Percentiles rank a stretch among this genome's conserved stretches.
phyloP scores from a whole-genome alignment of 64 coral and sea anemone species.

The Cladopsammia gracilis region DNA sequence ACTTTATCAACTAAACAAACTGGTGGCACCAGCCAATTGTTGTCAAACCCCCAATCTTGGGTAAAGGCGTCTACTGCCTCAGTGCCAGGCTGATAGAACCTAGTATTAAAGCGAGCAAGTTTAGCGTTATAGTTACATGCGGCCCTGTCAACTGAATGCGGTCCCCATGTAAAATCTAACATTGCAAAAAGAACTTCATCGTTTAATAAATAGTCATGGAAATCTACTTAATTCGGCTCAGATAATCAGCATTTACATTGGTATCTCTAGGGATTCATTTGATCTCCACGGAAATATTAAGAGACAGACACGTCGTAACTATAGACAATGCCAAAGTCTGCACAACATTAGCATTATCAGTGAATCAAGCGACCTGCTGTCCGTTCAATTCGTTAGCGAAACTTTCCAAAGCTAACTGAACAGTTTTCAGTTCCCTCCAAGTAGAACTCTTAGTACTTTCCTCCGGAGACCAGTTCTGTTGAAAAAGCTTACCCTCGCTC shows the following conservation, averaged over 20 bases:
- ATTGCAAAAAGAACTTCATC: background rate
- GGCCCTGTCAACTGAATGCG: conserved; percentile 48
- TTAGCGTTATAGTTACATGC: conserved; percentile 61
- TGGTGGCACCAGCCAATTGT: conserved; percentile 47
- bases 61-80: conserved; percentile 46
- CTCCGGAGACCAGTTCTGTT: conserved; percentile 48
- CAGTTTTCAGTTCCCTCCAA: conserved; percentile 31
- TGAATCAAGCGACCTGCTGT: conserved; percentile 30
- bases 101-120: conserved; percentile 52
- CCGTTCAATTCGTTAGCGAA: conserved; percentile 4
- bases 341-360: conserved; percentile 45
- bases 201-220: conserved; percentile 9
- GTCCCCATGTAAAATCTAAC: conserved; percentile 21
- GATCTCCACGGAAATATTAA: conserved; percentile 2
- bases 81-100: conserved; percentile 47
- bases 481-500: conserved; percentile 53
- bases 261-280: conserved; percentile 23
- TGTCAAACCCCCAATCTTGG: conserved; percentile 51
- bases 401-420: background rate
- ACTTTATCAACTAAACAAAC: background rate
- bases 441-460: conserved; percentile 37
- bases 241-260: conserved; percentile 11
- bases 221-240: conserved; percentile 41
- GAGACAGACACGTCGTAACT: background rate
- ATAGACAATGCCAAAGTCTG: conserved; percentile 11